These are phyloP conservation scores for Euleptes europaea DNA, from an alignment of 2,113 vertebrate species.

Conservation along the genomic window DNA sequence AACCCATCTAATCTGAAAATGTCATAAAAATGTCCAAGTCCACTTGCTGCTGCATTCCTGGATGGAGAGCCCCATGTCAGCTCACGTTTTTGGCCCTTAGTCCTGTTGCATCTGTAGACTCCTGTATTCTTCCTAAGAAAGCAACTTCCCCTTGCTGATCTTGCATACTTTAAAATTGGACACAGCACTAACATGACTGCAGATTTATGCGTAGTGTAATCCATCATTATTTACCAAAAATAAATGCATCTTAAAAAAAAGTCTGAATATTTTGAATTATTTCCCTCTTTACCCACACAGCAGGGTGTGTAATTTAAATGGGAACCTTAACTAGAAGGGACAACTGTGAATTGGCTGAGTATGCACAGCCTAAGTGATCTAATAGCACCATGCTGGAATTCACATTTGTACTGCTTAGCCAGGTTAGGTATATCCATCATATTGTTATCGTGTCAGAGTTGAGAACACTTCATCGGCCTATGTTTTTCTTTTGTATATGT, in stretches of 20 bases:
- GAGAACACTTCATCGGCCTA: neutral
- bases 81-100: neutral
- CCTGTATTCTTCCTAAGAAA: neutral
- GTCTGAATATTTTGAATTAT: neutral
- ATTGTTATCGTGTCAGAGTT: neutral
- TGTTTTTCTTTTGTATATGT: neutral
- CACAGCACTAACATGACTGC: neutral
- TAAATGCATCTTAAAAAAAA: neutral
- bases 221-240: neutral
- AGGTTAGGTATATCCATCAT: neutral
- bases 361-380: neutral
- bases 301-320: neutral
- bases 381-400: neutral
- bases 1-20: neutral
- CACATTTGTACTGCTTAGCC: neutral
- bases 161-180: neutral
- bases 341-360: neutral
- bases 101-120: neutral
- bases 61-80: neutral
- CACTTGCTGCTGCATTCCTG: neutral
- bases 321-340: slow-evolving; percentile 1
- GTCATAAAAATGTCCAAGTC: neutral
- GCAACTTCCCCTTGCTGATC: neutral
- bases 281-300: neutral
- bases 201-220: neutral